Conservation (phyloP, 2,888 invertebrate genomes). For the Belgica antarctica region DNA sequence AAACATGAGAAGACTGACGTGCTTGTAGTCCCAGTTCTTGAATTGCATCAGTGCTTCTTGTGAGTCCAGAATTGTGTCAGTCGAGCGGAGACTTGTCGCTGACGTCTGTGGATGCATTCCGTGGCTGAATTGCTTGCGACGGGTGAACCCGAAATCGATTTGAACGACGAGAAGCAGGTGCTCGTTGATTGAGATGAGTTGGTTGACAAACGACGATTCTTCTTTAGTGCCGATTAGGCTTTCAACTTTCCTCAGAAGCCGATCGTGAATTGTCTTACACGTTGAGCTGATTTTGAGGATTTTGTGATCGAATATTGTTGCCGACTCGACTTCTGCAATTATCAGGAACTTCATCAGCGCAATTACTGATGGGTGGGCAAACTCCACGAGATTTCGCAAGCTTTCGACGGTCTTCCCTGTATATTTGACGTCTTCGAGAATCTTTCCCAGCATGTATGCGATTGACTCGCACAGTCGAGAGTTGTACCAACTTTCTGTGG, state of each 20-base stretch:
- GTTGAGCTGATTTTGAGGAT: background rate
- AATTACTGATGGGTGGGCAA: background rate
- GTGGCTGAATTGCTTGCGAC: background rate
- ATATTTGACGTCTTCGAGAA: background rate
- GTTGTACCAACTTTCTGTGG: background rate
- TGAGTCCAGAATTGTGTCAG: background rate
- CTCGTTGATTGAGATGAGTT: background rate
- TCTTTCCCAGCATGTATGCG: background rate
- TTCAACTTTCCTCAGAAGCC: background rate
- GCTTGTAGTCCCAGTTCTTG: slow-evolving; percentile 10
- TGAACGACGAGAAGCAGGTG: background rate
- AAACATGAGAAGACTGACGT: background rate
- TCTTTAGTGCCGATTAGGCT: background rate
- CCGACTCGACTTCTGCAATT: background rate
- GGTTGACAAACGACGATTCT: too few relatives aligned
- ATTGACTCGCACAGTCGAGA: background rate
- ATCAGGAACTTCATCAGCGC: background rate
- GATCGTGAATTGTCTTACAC: background rate
- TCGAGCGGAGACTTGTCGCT: background rate
- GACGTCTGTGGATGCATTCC: background rate
- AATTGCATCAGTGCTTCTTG: background rate
- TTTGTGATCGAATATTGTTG: too few relatives aligned
- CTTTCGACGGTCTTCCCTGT: background rate
- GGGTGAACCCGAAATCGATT: background rate
- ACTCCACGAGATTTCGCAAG: background rate